Conservation (phyloP, 2,888 invertebrate species). For the Melieria omissa region DNA sequence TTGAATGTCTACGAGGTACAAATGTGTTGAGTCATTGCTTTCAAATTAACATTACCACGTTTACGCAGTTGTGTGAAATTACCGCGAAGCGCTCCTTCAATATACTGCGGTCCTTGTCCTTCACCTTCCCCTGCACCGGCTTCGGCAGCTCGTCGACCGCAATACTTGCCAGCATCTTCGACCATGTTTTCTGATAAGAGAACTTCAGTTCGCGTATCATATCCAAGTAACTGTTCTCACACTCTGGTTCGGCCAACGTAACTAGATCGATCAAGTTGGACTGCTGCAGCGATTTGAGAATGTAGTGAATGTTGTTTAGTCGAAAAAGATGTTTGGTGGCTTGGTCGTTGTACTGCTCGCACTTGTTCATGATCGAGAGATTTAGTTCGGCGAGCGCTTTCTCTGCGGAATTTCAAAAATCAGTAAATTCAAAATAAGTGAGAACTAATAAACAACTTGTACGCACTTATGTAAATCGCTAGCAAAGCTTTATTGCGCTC, state of each 20-base stretch:
- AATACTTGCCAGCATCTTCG: constrained; percentile 80
- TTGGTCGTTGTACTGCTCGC: constrained; percentile 88
- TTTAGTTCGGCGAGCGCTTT: constrained; percentile 91
- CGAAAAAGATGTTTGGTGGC: constrained; percentile 90
- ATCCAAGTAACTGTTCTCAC: constrained; percentile 86
- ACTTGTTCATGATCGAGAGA: constrained; percentile 87
- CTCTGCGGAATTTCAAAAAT: constrained; percentile 68
- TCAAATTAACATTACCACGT: no score
- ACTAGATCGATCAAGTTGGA: constrained; percentile 86
- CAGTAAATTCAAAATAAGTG: background rate
- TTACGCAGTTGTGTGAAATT: constrained; percentile 55
- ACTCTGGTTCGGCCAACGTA: constrained; percentile 83
- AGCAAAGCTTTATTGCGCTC: constrained; percentile 75
- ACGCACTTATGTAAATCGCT: constrained; percentile 83
- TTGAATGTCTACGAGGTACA: constrained; percentile 81
- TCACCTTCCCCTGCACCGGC: constrained; percentile 76
- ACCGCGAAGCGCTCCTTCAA: constrained; percentile 92
- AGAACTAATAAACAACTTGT: background rate
- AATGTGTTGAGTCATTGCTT: background rate
- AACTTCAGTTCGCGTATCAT: constrained; percentile 86
- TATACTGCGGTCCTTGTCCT: constrained; percentile 86
- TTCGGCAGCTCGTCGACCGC: constrained; percentile 77
- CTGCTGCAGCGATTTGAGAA: constrained; percentile 90
- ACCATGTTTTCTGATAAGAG: constrained; percentile 77
- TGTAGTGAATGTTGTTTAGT: constrained; percentile 94